Evolutionary conservation across 2,797 vertebrate genomes (phyloP).

Genomic region (Mallotus villosus): DNA sequence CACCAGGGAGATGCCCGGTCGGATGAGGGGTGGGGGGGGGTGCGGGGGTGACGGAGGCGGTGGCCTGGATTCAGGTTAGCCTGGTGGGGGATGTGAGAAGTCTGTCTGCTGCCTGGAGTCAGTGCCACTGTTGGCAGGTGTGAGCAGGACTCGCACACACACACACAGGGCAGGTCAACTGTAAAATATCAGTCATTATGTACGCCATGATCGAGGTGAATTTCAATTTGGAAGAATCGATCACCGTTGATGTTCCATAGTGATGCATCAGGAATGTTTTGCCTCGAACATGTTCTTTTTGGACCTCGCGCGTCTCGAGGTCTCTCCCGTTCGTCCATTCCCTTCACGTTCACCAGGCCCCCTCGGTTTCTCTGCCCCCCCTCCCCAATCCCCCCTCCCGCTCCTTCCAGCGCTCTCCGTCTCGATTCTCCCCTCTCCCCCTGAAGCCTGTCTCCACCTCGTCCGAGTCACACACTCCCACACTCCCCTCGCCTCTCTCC

Average conservation of each 20-base stretch:
- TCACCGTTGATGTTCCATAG: no score
- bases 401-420: not conserved
- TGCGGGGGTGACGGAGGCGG: not conserved
- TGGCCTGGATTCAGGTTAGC: not conserved
- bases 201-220: no score
- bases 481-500: constrained; percentile 6
- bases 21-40: not conserved
- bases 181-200: no score
- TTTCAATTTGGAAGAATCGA: no score
- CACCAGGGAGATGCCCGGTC: not conserved
- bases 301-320: no score
- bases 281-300: no score
- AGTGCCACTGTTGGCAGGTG: not conserved
- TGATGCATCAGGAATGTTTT: no score
- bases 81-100: not conserved
- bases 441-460: constrained; percentile 19
- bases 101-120: not conserved
- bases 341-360: not conserved
- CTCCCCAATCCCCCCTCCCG: not conserved
- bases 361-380: constrained; percentile 1
- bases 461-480: constrained; percentile 24
- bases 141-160: not conserved
- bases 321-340: no score
- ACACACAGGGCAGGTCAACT: no score
- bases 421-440: not conserved